Percentiles rank a stretch among this genome's conserved stretches.
phyloP scores from a whole-genome alignment of 2,113 vertebrate species.

The Osmerus mordax region DNA sequence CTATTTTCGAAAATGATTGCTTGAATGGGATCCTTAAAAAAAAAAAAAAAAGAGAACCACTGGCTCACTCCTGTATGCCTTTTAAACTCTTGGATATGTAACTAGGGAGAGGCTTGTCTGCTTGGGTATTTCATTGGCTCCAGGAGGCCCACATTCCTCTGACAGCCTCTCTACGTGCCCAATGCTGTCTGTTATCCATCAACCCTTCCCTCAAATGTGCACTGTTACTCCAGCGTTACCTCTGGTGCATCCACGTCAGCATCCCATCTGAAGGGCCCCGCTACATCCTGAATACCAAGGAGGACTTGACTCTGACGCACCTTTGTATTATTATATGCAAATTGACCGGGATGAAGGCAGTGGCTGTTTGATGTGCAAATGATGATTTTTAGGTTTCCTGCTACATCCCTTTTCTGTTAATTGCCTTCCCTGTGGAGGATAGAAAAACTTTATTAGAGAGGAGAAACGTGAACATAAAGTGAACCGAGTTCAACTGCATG shows the following conservation, averaged over 20 bases:
- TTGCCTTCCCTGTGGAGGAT: slow-evolving; percentile 60
- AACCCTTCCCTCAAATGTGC: no score
- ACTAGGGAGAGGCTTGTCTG: no score
- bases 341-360: slow-evolving; percentile 50
- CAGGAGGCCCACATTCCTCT: no score
- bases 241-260: slow-evolving; percentile 23
- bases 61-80: background rate
- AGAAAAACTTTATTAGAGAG: slow-evolving; percentile 53
- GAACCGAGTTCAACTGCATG: slow-evolving; percentile 32
- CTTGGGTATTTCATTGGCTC: no score
- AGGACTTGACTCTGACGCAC: slow-evolving; percentile 66
- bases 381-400: slow-evolving; percentile 59
- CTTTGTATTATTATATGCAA: slow-evolving; percentile 68
- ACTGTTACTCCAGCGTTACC: slow-evolving; percentile 8
- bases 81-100: background rate
- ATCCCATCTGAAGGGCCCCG: slow-evolving; percentile 26
- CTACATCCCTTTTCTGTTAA: slow-evolving; percentile 55
- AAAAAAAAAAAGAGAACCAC: no score
- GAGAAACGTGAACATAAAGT: slow-evolving; percentile 33
- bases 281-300: slow-evolving; percentile 34
- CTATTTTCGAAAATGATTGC: no score
- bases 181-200: no score
- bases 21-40: no score
- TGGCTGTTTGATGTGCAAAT: slow-evolving; percentile 68
- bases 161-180: slow-evolving; percentile 3